phyloP scores from a whole-genome alignment of 92 coral and sea anemone species.

The Pocillopora grandis region DNA sequence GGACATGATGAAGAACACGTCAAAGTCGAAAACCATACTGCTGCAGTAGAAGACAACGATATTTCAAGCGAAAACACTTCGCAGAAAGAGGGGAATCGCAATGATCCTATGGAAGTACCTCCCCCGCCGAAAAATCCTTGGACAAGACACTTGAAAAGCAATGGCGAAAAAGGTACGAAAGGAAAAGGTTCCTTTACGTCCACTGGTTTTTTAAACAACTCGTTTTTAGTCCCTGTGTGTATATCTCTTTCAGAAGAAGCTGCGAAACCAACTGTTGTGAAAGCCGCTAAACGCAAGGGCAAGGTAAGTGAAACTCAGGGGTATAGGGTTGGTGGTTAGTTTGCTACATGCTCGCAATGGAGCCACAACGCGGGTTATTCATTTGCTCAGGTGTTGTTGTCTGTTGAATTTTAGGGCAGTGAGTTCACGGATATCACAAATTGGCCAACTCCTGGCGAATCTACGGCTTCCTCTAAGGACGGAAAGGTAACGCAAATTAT shows the following conservation, averaged over 20 bases:
- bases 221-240: conserved; percentile 13
- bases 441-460: conserved; percentile 99
- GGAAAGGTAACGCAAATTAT: conserved; percentile 17
- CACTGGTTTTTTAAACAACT: not conserved
- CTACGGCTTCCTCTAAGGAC: conserved; percentile 58
- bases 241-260: conserved; percentile 61
- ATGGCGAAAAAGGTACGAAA: conserved; percentile 62
- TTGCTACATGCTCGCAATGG: conserved; percentile 13
- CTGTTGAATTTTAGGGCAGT: conserved; percentile 66
- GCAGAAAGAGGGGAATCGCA: conserved; percentile 57
- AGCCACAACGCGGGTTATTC: conserved; percentile 9
- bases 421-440: conserved; percentile 91
- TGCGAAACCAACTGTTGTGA: conserved; percentile 71
- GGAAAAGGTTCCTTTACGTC: not conserved
- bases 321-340: conserved; percentile 18
- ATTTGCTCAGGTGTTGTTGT: conserved; percentile 11
- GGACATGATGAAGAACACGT: conserved; percentile 31
- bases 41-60: conserved; percentile 45
- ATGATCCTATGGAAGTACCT: conserved; percentile 67
- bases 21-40: conserved; percentile 42
- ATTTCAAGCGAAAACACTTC: conserved; percentile 49
- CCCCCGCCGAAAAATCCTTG: conserved; percentile 93
- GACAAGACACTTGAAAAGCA: conserved; percentile 79
- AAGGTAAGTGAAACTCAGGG: conserved; percentile 63
- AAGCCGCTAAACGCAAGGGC: conserved; percentile 74